These are phyloP conservation scores for Pelobates fuscus DNA, from an alignment of 2,113 vertebrate genomes.

Conservation along the genomic window DNA sequence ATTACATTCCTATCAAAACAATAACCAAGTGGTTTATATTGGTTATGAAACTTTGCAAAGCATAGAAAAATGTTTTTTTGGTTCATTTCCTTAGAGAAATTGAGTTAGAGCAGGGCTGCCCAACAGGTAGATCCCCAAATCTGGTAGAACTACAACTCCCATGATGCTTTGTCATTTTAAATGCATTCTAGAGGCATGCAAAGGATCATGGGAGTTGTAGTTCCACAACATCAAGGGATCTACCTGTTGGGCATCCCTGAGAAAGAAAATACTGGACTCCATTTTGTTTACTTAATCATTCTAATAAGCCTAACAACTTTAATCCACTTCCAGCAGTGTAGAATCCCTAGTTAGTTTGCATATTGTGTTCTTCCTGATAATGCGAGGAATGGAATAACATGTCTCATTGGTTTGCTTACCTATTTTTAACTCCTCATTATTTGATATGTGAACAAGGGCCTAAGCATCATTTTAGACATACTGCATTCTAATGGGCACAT, in stretches of 20 bases:
- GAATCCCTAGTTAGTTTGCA: conserved; percentile 16
- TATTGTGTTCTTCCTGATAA: conserved; percentile 11
- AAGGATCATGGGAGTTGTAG: too few species aligned
- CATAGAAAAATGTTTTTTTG: conserved; percentile 16
- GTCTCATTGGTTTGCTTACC: conserved; percentile 6
- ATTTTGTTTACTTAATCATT: conserved; percentile 41
- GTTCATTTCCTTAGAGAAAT: conserved; percentile 30
- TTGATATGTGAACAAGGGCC: conserved; percentile 4
- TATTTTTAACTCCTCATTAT: conserved; percentile 19
- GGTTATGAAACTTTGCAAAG: conserved; percentile 13
- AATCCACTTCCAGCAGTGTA: conserved; percentile 15
- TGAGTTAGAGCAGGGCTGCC: too few species aligned
- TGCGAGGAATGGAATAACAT: conserved; percentile 12
- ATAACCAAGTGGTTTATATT: conserved; percentile 24
- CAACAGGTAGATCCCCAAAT: too few species aligned
- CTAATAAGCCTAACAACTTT: conserved; percentile 26
- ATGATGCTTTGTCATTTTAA: too few species aligned
- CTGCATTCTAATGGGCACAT: not conserved
- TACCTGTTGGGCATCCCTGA: too few species aligned
- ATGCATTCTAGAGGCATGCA: too few species aligned
- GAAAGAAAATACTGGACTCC: conserved; percentile 2
- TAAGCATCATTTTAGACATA: not conserved
- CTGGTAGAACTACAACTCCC: too few species aligned
- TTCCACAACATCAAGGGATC: too few species aligned
- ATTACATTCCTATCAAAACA: not conserved